Evolutionary conservation across 2,113 vertebrate species (phyloP), one percentile per base, ranked within the genome.

Genomic region (Mellivora capensis): DNA sequence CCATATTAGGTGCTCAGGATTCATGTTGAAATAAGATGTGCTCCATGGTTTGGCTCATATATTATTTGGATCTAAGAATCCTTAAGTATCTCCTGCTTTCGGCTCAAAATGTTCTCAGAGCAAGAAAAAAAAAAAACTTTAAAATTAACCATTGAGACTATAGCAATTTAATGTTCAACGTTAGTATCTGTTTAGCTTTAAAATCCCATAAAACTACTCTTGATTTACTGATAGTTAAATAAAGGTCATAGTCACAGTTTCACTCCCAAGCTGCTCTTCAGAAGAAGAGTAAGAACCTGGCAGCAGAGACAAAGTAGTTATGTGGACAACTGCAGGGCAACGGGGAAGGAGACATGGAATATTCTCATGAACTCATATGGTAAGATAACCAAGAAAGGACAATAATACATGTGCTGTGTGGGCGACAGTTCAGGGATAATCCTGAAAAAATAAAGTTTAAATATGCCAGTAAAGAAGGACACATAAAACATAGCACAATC

Each of bases 121-220:
- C 11, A 83, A 3, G 2, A 42, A 71, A 52, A 82, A 18, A 52
- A 39, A 57, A 54, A 20, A 4, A 37, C 52, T 67, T 85, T 57
- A 72, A 80, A 83, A 89, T 49, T 64, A n/a, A 89, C 47, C 37
- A 91, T 12, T n/a, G 54, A 18, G 6, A 57, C 15, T 27, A 62
- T 6, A 82, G 21, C 15, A 79, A 93, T 57, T 89, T 91, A 59
- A 39, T 94, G 39, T 52, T 94, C 91, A 82, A 39, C 59, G 54
- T 67, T 91, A 39, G 29, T 82, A 23, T 95, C 96, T 52, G 23
- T 87, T 93, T 94, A 90, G 21, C 29, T 86, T 96, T 82, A 83
- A 97, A 97, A 93, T 91, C 20, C 44, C 37, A 87, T 91, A 74
- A 96, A 93, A 84, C 20, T 47, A 49, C 25, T 88, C 25, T 69